A percentile compares a stretch with the other conserved stretches of the same genome.
Evolutionary conservation across 2,113 vertebrate species (phyloP).

Genomic region (Uria aalge): DNA sequence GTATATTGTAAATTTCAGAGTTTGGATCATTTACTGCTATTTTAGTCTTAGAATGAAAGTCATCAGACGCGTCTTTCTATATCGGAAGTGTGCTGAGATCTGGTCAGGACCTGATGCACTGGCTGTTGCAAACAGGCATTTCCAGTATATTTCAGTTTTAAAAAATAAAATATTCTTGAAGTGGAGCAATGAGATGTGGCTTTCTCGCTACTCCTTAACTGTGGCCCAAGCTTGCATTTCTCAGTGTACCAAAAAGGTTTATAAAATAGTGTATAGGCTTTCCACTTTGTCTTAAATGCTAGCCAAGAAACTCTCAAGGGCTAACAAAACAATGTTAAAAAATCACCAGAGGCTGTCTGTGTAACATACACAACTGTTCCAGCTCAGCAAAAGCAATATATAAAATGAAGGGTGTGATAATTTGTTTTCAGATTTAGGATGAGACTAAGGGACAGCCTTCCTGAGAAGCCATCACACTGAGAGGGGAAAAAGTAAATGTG

Average conservation of each 20-base stretch:
- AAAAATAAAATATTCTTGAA: background rate
- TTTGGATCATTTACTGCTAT: background rate
- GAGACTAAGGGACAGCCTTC: background rate
- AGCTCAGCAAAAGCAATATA: background rate
- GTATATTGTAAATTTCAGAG: background rate
- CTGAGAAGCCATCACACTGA: background rate
- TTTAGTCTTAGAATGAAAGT: background rate
- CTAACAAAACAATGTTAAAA: background rate
- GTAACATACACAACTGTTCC: background rate
- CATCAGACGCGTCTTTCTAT: accelerated
- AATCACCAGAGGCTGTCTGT: background rate
- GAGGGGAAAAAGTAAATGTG: background rate
- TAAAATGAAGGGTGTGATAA: background rate
- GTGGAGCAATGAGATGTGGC: too few species aligned
- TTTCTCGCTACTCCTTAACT: background rate
- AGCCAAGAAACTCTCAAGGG: background rate
- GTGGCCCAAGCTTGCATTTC: background rate
- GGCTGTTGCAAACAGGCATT: background rate
- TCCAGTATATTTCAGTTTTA: background rate
- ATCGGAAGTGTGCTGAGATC: background rate
- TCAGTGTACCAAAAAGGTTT: background rate
- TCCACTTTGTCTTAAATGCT: background rate
- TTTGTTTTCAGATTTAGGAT: background rate
- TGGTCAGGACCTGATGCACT: background rate
- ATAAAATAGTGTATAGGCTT: background rate